Conservation (phyloP, 2,888 invertebrate species). For the Thera obeliscata region DNA sequence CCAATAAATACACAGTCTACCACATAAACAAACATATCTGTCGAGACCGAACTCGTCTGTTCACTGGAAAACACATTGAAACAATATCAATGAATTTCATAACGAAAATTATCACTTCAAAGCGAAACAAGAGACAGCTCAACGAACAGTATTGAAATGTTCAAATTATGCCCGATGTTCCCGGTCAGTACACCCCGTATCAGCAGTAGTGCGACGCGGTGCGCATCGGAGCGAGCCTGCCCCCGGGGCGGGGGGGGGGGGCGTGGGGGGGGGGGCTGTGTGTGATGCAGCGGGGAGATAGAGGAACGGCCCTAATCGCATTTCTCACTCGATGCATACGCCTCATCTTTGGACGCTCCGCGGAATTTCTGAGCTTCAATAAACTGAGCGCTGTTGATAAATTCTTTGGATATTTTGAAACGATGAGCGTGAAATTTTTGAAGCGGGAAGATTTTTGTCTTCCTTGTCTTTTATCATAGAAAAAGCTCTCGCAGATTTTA, state of each 20-base stretch:
- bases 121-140: slow-evolving; percentile 25
- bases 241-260: neutral
- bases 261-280: neutral
- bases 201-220: slow-evolving; percentile 9
- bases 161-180: slow-evolving; percentile 27
- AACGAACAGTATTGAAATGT: slow-evolving; percentile 27
- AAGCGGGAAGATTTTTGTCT: slow-evolving; percentile 1
- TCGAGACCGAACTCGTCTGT: slow-evolving; percentile 1
- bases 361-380: slow-evolving; percentile 13
- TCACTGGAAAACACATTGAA: slow-evolving; percentile 20
- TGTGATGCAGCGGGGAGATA: slow-evolving; percentile 16
- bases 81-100: slow-evolving; percentile 21
- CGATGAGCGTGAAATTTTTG: slow-evolving; percentile 16
- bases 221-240: slow-evolving; percentile 1
- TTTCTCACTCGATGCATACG: slow-evolving; percentile 20
- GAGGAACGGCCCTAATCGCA: slow-evolving; percentile 20
- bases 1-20: neutral
- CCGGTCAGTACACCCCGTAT: slow-evolving; percentile 23
- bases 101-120: slow-evolving; percentile 26
- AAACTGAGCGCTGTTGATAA: slow-evolving; percentile 13
- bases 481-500: neutral
- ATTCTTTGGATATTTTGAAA: slow-evolving; percentile 17
- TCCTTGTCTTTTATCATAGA: neutral
- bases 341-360: slow-evolving; percentile 21
- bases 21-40: neutral